A percentile compares a stretch with the other conserved stretches of the same genome.
Evolutionary conservation across 1,140 invertebrate species (phyloP).

Genomic region (Hyphantria cunea): DNA sequence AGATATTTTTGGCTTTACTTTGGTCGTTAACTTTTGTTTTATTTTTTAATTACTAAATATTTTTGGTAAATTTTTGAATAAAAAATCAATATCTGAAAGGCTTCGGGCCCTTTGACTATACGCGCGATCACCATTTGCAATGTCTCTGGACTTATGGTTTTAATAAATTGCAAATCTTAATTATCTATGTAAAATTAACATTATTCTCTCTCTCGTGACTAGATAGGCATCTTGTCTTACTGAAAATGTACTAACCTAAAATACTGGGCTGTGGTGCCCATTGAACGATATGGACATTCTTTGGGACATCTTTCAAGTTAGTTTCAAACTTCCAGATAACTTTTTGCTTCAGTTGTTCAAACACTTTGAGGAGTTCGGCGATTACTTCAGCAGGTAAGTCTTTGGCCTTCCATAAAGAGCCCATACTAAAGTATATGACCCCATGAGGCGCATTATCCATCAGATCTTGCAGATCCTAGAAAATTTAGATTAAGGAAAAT

Average conservation of each 20-base stretch:
- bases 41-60: too few relatives aligned
- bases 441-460: constrained; percentile 81
- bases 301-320: constrained; percentile 20
- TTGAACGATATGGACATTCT: constrained; percentile 36
- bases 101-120: too few relatives aligned
- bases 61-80: too few relatives aligned
- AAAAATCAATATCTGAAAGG: too few relatives aligned
- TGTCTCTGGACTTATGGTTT: too few relatives aligned
- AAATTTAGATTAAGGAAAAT: not conserved
- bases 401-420: constrained; percentile 80
- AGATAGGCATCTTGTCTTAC: too few relatives aligned
- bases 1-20: too few relatives aligned
- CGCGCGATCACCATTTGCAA: too few relatives aligned
- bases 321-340: constrained; percentile 74
- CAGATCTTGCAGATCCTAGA: constrained; percentile 56
- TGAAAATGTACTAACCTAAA: constrained; percentile 13
- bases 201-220: too few relatives aligned
- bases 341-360: constrained; percentile 79
- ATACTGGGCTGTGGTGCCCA: constrained; percentile 39
- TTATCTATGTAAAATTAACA: too few relatives aligned
- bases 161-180: too few relatives aligned
- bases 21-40: too few relatives aligned
- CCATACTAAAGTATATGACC: constrained; percentile 83
- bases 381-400: constrained; percentile 68
- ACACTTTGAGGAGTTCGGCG: constrained; percentile 72